Base-by-base conservation (phyloP, 2,113 vertebrate genomes). In the Balaeniceps rex region DNA sequence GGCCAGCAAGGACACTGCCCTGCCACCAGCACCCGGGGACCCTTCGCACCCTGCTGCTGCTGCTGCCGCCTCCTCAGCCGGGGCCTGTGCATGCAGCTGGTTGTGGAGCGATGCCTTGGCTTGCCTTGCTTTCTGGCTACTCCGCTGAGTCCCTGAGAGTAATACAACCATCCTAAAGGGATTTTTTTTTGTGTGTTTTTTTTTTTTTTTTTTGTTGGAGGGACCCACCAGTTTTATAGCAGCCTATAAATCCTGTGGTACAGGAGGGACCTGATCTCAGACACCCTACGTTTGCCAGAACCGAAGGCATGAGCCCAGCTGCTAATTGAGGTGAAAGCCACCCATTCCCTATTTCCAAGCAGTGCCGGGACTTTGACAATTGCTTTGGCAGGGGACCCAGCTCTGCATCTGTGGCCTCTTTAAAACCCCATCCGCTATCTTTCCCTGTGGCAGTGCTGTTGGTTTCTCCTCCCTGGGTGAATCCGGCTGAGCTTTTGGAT, bases 51-150 rank as follows among this genome's bases (percentile, higher is more conserved):
- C 36, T 46, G 17, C 22, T 85, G 34, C 58, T 76, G 57, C 72
- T 64, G 57, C 68, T n/a, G 34, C 34, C 4, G 2, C 29, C 34
- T 49, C 63, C 55, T 70, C 51, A 34, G 52, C 34, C 64, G 34
- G 47, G 22, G 29, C 24, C 34, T 1, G 0, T 4, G 57, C 38
- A 34, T 3, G 0, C 52, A 60, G 52, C 74, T 34, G 12, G 5
- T 22, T 40, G 12, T 24, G 15, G 63, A 93, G 34, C 3, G n/a
- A 57, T 63, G 46, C 15, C 72, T 70, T 51, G 68, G 13, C n/a
- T 92, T 76, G 44, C 29, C 34, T 51, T n/a, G 14, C 40, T 66
- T 74, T 74, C 68, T 81, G 55, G 14, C 36, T 86, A 19, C 31
- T 61, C 65, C 0, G 1, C 55, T 58, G 46, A 44, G 54, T 21